These are phyloP conservation scores for Turritopsis rubra DNA, from an alignment of 30 jellyfish, hydroid and myxozoan species.

Conservation along the genomic window DNA sequence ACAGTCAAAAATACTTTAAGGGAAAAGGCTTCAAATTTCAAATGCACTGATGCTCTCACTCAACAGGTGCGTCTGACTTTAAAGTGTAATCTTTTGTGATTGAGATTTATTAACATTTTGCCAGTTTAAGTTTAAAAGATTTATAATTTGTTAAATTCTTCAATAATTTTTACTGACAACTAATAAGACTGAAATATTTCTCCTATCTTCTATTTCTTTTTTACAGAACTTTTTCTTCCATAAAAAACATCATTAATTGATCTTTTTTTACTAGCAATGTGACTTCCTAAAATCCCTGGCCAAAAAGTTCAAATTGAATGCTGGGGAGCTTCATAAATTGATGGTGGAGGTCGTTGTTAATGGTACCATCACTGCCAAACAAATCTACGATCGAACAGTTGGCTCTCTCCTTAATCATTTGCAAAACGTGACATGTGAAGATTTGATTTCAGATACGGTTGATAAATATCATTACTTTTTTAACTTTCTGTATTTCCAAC, in stretches of 20 bases:
- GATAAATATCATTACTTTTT: not conserved
- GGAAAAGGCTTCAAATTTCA: conserved; percentile 25
- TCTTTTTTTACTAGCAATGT: conserved; percentile 22
- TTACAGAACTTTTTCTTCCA: not conserved
- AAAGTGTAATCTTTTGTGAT: not conserved
- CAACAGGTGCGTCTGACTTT: conserved; percentile 8
- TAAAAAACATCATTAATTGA: not conserved
- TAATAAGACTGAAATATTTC: too few relatives aligned
- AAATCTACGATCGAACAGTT: conserved; percentile 14
- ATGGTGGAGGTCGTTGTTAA: conserved; percentile 22
- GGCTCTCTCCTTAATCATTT: conserved; percentile 15
- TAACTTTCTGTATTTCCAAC: too few relatives aligned
- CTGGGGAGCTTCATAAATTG: conserved; percentile 10
- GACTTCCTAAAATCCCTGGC: not conserved
- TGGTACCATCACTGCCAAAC: conserved; percentile 19
- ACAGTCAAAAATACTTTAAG: conserved; percentile 9
- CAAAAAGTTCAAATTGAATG: not conserved
- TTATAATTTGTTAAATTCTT: too few relatives aligned
- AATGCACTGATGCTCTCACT: conserved; percentile 29
- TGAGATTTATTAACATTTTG: too few relatives aligned
- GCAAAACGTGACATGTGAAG: conserved; percentile 27
- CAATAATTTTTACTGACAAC: too few relatives aligned
- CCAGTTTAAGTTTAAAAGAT: too few relatives aligned
- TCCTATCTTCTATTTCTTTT: not conserved
- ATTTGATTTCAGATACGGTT: conserved; percentile 8